phyloP scores from a whole-genome alignment of 2,888 invertebrate genomes.

The Andrena minutula region DNA sequence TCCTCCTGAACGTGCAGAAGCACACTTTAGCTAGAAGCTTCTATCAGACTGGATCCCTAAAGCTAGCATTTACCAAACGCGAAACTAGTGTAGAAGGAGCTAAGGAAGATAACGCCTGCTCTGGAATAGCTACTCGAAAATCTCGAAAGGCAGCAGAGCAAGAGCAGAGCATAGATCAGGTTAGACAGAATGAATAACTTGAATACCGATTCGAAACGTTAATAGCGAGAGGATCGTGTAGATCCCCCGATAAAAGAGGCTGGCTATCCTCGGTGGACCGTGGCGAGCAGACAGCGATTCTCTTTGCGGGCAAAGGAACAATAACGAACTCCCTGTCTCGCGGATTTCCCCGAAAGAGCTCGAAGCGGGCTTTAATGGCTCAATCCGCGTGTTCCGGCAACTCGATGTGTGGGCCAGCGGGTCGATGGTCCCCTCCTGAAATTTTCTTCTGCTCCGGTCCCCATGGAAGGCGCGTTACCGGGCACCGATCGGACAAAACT shows the following conservation, averaged over 20 bases:
- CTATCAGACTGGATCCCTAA: background rate
- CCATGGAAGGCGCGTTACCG: slow-evolving; percentile 73
- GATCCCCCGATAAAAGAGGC: slow-evolving; percentile 32
- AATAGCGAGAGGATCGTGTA: slow-evolving; percentile 22
- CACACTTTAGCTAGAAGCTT: background rate
- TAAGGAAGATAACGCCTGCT: background rate
- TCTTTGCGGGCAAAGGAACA: slow-evolving; percentile 7
- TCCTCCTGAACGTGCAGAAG: slow-evolving; percentile 14
- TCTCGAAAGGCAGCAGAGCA: background rate
- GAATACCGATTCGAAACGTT: slow-evolving; percentile 24
- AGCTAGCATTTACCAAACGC: background rate
- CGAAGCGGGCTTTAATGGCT: slow-evolving; percentile 78
- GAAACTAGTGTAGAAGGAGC: background rate
- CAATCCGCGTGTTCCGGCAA: slow-evolving; percentile 81
- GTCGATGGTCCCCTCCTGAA: slow-evolving; percentile 59
- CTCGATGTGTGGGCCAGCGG: slow-evolving; percentile 81
- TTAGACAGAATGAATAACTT: slow-evolving; percentile 8
- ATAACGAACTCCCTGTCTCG: slow-evolving; percentile 58
- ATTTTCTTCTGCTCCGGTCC: slow-evolving; percentile 71
- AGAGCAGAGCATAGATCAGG: background rate
- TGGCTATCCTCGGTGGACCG: background rate
- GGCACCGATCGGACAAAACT: slow-evolving; percentile 72
- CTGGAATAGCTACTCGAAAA: background rate
- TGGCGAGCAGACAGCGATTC: background rate
- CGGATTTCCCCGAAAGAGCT: slow-evolving; percentile 70